These are phyloP conservation scores for Orientallactaga sibirica DNA, from an alignment of 2,797 vertebrate genomes.

Conservation along the genomic window DNA sequence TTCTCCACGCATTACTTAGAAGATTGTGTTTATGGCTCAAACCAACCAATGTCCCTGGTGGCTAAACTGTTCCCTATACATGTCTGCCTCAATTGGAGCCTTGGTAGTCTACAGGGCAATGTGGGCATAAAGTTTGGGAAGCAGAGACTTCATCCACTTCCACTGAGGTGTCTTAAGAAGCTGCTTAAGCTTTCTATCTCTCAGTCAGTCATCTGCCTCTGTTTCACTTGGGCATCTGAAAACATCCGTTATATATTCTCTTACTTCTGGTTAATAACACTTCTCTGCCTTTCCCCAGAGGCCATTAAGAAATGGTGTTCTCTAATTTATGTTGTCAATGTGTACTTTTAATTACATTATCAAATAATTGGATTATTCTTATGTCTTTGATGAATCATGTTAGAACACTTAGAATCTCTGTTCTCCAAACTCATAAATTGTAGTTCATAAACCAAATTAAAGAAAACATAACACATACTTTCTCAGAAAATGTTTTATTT, in stretches of 20 bases:
- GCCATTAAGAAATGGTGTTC: not conserved
- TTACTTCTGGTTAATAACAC: not conserved
- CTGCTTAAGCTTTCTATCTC: not conserved
- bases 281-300: not conserved
- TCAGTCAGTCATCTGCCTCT: not conserved
- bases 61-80: no score
- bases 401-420: not conserved
- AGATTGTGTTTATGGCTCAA: no score
- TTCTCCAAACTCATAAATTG: not conserved
- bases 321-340: not conserved
- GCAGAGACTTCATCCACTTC: not conserved
- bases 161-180: not conserved
- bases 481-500: not conserved
- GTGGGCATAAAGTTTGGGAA: not conserved
- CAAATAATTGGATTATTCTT: not conserved
- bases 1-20: no score
- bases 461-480: not conserved
- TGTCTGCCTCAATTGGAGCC: not conserved
- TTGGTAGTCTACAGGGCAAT: not conserved
- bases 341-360: not conserved
- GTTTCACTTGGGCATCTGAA: not conserved
- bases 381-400: not conserved
- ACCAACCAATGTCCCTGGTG: no score
- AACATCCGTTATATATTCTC: not conserved
- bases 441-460: not conserved